phyloP scores from a whole-genome alignment of 2,797 vertebrate genomes.

The Rhincodon typus region DNA sequence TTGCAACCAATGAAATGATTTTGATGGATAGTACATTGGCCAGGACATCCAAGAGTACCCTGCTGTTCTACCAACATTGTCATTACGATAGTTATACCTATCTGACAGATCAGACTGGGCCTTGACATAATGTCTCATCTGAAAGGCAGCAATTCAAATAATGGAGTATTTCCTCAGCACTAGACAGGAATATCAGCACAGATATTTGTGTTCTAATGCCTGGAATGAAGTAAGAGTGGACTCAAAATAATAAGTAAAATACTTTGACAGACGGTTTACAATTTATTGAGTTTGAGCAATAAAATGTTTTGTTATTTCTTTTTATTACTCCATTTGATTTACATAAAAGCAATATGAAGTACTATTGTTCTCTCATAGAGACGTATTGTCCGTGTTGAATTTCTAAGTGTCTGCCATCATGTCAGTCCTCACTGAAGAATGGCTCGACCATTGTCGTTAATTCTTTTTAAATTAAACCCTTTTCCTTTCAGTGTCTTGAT shows the following conservation, averaged over 20 bases:
- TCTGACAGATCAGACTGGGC: neutral
- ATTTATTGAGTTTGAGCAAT: neutral
- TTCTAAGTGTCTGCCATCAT: neutral
- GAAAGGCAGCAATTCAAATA: neutral
- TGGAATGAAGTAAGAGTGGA: neutral
- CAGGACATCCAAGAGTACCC: neutral
- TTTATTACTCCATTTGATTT: neutral
- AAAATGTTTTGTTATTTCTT: neutral
- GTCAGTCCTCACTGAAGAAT: too few relatives aligned
- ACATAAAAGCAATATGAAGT: neutral
- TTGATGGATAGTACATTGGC: neutral
- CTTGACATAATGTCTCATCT: neutral
- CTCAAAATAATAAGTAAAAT: neutral
- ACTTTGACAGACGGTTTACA: neutral
- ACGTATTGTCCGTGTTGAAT: neutral
- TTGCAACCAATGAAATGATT: neutral
- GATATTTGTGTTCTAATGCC: neutral
- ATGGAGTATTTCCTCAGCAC: neutral
- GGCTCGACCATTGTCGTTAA: neutral
- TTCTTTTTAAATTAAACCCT: neutral
- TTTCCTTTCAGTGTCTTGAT: neutral
- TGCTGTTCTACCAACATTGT: neutral
- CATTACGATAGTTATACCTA: neutral
- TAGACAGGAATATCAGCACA: neutral
- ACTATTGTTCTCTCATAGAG: neutral